Percentiles rank a stretch among this genome's conserved stretches.
Evolutionary conservation across 2,888 invertebrate genomes (phyloP).

Genomic region (Quadriops clusia): DNA sequence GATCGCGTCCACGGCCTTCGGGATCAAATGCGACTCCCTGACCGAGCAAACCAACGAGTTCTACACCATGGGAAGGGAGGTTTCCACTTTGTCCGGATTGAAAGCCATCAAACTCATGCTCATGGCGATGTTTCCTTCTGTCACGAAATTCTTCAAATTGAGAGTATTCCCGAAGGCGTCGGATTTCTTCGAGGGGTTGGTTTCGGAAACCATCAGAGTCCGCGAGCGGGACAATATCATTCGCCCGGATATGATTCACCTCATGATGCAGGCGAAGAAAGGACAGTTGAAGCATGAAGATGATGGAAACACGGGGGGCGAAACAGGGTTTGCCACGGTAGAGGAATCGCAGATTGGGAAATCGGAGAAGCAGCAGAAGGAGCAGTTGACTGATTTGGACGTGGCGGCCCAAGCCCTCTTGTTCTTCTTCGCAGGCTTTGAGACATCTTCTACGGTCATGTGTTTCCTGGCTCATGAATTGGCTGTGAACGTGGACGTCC

Average conservation of each 20-base stretch:
- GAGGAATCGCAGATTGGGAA: conserved; percentile 26
- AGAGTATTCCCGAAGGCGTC: no score
- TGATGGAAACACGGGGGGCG: conserved; percentile 16
- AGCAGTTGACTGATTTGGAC: conserved; percentile 32
- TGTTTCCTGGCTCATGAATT: conserved; percentile 45
- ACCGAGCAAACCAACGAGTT: conserved; percentile 40
- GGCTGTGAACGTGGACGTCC: conserved; percentile 45
- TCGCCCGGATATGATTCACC: conserved; percentile 36
- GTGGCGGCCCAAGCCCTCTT: conserved; percentile 44
- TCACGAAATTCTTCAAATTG: conserved; percentile 30
- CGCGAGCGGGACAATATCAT: conserved; percentile 13
- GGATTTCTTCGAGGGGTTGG: conserved; percentile 15
- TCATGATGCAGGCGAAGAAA: conserved; percentile 41
- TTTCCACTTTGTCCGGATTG: no score
- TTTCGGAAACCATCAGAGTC: conserved; percentile 12
- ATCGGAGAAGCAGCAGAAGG: conserved; percentile 6
- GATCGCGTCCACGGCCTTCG: conserved; percentile 40
- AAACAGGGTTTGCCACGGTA: conserved; percentile 23
- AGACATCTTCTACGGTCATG: conserved; percentile 37
- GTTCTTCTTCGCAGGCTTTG: conserved; percentile 43
- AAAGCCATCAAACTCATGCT: conserved; percentile 35
- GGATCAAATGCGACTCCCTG: conserved; percentile 41
- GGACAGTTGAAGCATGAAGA: conserved; percentile 14
- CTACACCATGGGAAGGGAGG: conserved; percentile 37
- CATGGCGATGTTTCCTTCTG: conserved; percentile 37